A percentile compares a stretch with the other conserved stretches of the same genome.
Conservation (phyloP, 2,888 invertebrate species). For the Baronia brevicornis region DNA sequence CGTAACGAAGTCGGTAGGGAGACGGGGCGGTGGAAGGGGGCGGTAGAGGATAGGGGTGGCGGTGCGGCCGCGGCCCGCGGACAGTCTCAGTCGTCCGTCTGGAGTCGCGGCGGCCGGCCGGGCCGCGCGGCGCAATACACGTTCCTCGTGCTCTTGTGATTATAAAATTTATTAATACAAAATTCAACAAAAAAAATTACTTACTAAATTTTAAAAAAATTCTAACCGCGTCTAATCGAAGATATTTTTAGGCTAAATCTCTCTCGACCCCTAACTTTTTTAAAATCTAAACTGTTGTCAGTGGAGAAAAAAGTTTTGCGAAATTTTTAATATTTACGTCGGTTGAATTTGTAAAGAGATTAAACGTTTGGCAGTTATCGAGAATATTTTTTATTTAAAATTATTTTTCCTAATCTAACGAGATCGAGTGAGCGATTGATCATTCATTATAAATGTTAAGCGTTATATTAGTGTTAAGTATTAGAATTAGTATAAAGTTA, state of each 20-base stretch:
- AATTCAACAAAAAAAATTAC: slow-evolving; percentile 37
- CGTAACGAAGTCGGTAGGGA: slow-evolving; percentile 69
- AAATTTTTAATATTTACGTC: slow-evolving; percentile 74
- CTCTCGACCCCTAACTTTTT: slow-evolving; percentile 57
- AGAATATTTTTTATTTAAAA: slow-evolving; percentile 62
- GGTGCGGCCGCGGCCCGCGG: slow-evolving; percentile 46
- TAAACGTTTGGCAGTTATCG: slow-evolving; percentile 67
- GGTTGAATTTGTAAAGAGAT: slow-evolving; percentile 70
- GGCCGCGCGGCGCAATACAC: slow-evolving; percentile 72
- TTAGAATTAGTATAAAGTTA: slow-evolving; percentile 30
- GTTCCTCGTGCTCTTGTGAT: slow-evolving; percentile 77
- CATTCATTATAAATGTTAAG: slow-evolving; percentile 23
- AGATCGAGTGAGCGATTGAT: slow-evolving; percentile 52
- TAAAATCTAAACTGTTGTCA: slow-evolving; percentile 55
- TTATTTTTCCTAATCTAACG: slow-evolving; percentile 54
- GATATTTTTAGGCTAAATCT: slow-evolving; percentile 68
- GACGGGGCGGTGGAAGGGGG: slow-evolving; percentile 33
- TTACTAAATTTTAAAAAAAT: slow-evolving; percentile 20
- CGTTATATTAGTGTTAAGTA: slow-evolving; percentile 45
- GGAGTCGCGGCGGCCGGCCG: slow-evolving; percentile 74
- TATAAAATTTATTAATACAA: slow-evolving; percentile 66
- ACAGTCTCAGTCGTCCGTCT: slow-evolving; percentile 73
- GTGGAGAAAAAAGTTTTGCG: slow-evolving; percentile 61
- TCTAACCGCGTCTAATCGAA: slow-evolving; percentile 63
- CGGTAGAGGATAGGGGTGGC: slow-evolving; percentile 25